phyloP scores from a whole-genome alignment of 1,140 invertebrate species.

The Euura lappo region DNA sequence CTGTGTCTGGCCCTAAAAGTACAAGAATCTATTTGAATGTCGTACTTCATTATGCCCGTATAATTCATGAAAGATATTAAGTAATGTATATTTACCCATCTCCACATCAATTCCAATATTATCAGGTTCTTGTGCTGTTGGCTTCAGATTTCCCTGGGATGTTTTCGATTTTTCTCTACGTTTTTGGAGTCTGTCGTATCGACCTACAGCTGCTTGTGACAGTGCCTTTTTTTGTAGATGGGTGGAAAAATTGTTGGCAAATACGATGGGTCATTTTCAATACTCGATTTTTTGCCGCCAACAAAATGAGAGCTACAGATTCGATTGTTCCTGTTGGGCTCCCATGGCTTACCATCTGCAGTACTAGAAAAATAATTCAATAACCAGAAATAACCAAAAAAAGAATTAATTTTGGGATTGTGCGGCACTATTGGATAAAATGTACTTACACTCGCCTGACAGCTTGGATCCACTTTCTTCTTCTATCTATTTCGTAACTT shows the following conservation, averaged over 20 bases:
- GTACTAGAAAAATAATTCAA: not conserved
- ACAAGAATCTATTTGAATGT: no score
- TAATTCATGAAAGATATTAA: not conserved
- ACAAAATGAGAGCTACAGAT: no score
- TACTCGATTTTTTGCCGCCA: not conserved
- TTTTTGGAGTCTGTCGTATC: not conserved
- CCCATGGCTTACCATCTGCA: not conserved
- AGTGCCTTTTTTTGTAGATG: not conserved
- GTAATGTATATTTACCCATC: not conserved
- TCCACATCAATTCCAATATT: not conserved
- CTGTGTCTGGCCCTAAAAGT: not conserved
- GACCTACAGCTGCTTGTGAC: not conserved
- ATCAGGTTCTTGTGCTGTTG: not conserved
- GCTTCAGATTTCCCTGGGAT: not conserved
- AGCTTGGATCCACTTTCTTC: no score
- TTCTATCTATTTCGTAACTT: conserved; percentile 8
- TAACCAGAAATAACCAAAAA: no score
- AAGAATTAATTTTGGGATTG: no score
- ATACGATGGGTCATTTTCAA: not conserved
- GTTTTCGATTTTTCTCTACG: not conserved
- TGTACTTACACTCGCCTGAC: not conserved
- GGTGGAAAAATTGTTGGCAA: not conserved
- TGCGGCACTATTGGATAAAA: not conserved
- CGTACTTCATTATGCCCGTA: no score
- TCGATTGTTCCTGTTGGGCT: no score